Percentiles rank a stretch among this genome's conserved stretches.
Evolutionary conservation across 2,797 vertebrate species (phyloP).

Genomic region (Cyclura pinguis): DNA sequence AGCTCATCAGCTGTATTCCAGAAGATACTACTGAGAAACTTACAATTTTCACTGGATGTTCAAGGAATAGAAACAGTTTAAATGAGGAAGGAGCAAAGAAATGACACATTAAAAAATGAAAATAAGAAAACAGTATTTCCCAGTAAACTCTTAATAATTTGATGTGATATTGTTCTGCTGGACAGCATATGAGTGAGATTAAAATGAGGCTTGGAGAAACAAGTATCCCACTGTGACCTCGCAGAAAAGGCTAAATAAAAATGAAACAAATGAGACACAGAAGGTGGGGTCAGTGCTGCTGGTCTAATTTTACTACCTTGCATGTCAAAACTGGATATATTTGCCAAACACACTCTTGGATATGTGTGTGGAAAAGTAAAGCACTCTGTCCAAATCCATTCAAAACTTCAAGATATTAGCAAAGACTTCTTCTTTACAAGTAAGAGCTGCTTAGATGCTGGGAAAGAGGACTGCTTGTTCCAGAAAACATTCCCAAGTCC

Average conservation of each 20-base stretch:
- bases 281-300: too few species aligned
- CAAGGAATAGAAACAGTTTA: neutral
- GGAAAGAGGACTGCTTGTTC: neutral
- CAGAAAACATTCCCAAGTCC: neutral
- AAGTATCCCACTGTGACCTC: neutral
- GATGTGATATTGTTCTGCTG: neutral
- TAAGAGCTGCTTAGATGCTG: neutral
- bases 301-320: too few species aligned
- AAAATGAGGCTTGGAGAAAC: neutral
- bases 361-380: too few species aligned
- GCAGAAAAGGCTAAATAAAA: too few species aligned
- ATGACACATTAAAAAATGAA: neutral
- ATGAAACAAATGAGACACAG: too few species aligned
- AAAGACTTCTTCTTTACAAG: neutral
- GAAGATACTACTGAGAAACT: neutral
- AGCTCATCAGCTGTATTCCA: neutral
- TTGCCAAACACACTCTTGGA: too few species aligned
- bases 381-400: neutral
- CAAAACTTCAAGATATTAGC: neutral
- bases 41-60: neutral
- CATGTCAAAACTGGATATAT: too few species aligned
- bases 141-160: neutral
- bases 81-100: neutral
- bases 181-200: neutral
- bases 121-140: neutral